These are phyloP conservation scores for Hypotaenidia philippensis DNA, from an alignment of 2,797 vertebrate genomes.

Conservation along the genomic window DNA sequence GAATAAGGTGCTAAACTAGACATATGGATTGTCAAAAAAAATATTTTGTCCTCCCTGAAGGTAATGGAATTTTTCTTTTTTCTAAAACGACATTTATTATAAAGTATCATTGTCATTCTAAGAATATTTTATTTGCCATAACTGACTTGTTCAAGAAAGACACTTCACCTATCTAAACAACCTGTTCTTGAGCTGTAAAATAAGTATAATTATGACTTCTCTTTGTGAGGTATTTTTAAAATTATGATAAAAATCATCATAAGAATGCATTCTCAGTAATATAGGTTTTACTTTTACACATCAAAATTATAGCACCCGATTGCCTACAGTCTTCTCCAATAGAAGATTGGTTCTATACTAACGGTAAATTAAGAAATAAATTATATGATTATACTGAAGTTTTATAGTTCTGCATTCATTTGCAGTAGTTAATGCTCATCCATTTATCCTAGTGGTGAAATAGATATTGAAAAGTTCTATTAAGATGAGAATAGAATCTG, in stretches of 20 bases:
- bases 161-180: neutral
- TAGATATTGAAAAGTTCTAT: constrained; percentile 37
- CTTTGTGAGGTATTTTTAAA: neutral
- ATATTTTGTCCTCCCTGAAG: neutral
- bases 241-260: neutral
- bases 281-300: neutral
- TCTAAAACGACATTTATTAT: neutral
- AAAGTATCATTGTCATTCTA: neutral
- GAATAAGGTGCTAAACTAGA: neutral
- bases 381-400: neutral
- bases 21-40: neutral
- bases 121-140: constrained; percentile 11
- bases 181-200: neutral
- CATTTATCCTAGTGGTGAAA: constrained; percentile 37
- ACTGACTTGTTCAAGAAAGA: neutral
- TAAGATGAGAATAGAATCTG: constrained; percentile 26
- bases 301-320: neutral
- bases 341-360: neutral
- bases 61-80: neutral
- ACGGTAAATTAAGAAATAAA: constrained; percentile 32
- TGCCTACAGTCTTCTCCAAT: neutral
- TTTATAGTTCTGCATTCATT: constrained; percentile 43
- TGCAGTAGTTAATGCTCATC: constrained; percentile 1
- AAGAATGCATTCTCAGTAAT: neutral
- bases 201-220: neutral